Evolutionary conservation across 2,888 invertebrate genomes (phyloP).

Genomic region (Cerceris rybyensis): DNA sequence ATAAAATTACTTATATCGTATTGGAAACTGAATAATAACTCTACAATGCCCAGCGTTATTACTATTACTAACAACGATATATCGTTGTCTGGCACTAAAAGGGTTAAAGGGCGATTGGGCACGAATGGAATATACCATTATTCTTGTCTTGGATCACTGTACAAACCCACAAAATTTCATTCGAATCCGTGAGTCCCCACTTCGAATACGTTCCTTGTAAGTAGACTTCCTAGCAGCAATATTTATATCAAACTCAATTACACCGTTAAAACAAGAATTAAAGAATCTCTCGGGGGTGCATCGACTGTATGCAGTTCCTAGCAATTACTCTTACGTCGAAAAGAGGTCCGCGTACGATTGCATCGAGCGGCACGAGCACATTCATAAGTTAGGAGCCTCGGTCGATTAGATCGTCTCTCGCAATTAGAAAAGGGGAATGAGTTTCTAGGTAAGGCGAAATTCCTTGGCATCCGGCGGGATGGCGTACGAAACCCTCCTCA

Average conservation of each 20-base stretch:
- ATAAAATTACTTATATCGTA: too few relatives aligned
- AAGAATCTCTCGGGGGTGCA: background rate
- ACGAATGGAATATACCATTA: too few relatives aligned
- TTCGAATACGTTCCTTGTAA: too few relatives aligned
- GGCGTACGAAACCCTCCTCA: constrained; percentile 37
- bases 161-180: too few relatives aligned
- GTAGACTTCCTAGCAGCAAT: background rate
- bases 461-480: constrained; percentile 29
- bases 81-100: too few relatives aligned
- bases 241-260: constrained; percentile 34
- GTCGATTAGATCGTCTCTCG: constrained; percentile 57
- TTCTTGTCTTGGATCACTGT: too few relatives aligned
- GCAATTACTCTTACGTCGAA: constrained; percentile 15
- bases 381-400: constrained; percentile 59
- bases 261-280: constrained; percentile 43
- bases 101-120: too few relatives aligned
- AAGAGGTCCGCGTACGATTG: background rate
- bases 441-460: constrained; percentile 26
- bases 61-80: too few relatives aligned
- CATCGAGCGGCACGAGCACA: constrained; percentile 48
- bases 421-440: constrained; percentile 57
- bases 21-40: too few relatives aligned
- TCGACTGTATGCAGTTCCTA: constrained; percentile 4
- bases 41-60: too few relatives aligned
- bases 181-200: too few relatives aligned